These are phyloP conservation scores for Beaufortia kweichowensis DNA, from an alignment of 2,113 vertebrate genomes.

Conservation along the genomic window DNA sequence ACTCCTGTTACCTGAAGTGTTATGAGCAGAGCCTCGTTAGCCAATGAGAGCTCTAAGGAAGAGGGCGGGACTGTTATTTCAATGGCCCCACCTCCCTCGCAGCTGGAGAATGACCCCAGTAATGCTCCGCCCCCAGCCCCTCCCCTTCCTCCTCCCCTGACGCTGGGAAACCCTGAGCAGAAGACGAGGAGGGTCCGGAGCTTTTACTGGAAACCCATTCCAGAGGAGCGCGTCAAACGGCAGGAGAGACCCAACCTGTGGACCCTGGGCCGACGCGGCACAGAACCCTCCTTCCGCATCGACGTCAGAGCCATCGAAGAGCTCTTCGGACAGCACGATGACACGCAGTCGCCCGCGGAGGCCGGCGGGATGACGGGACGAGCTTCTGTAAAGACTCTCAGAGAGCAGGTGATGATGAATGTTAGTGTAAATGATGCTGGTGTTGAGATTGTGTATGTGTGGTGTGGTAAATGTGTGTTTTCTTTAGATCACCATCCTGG, in stretches of 20 bases:
- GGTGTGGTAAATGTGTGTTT: conserved; percentile 9
- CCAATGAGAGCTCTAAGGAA: conserved; percentile 75
- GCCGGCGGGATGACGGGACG: conserved; percentile 41
- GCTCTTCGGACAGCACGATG: conserved; percentile 86
- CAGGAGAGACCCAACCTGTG: conserved; percentile 88
- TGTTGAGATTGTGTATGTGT: conserved; percentile 8
- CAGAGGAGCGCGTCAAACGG: conserved; percentile 83
- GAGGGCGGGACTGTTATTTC: conserved; percentile 57
- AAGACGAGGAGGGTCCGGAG: conserved; percentile 83
- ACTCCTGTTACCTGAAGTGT: conserved; percentile 72
- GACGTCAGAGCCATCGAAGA: conserved; percentile 86
- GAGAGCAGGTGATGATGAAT: conserved; percentile 75
- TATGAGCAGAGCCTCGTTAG: conserved; percentile 85
- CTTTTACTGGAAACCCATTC: conserved; percentile 95
- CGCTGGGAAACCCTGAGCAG: conserved; percentile 57
- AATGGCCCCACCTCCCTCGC: conserved; percentile 53
- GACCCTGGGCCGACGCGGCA: conserved; percentile 76
- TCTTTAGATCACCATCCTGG: conserved; percentile 82
- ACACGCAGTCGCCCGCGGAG: conserved; percentile 44
- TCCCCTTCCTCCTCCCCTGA: conserved; percentile 56
- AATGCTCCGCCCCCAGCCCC: conserved; percentile 48
- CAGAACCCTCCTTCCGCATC: conserved; percentile 78
- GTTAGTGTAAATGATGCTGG: not conserved
- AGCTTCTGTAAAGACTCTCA: conserved; percentile 75
- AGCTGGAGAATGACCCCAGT: not conserved